phyloP scores from a whole-genome alignment of 2,113 vertebrate genomes.

The Lipotes vexillifer region DNA sequence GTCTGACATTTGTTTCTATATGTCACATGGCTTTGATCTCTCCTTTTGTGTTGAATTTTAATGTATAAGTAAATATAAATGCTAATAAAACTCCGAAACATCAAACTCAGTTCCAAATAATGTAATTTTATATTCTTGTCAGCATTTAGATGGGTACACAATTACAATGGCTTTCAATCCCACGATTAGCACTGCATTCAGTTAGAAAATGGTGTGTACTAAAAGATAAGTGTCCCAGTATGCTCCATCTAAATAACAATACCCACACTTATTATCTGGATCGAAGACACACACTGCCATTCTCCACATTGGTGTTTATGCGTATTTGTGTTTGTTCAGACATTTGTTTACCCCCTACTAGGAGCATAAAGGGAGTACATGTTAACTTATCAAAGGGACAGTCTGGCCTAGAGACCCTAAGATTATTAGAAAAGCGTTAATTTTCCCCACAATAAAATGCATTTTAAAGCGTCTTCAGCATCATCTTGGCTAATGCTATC shows the following conservation, averaged over 20 bases:
- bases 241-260: slow-evolving; percentile 84
- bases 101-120: slow-evolving; percentile 83
- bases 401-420: slow-evolving; percentile 78
- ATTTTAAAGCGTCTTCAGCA: slow-evolving; percentile 70
- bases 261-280: slow-evolving; percentile 80
- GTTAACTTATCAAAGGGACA: slow-evolving; percentile 83
- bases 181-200: slow-evolving; percentile 82
- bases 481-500: slow-evolving; percentile 63
- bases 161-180: slow-evolving; percentile 84
- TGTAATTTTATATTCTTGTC: slow-evolving; percentile 84
- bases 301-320: slow-evolving; percentile 79
- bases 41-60: slow-evolving; percentile 76
- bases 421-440: slow-evolving; percentile 84
- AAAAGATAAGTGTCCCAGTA: slow-evolving; percentile 85
- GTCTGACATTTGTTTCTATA: slow-evolving; percentile 71
- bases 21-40: slow-evolving; percentile 66
- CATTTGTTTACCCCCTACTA: slow-evolving; percentile 82
- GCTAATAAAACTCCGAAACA: slow-evolving; percentile 80
- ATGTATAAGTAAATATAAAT: slow-evolving; percentile 82
- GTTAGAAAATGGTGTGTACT: slow-evolving; percentile 83
- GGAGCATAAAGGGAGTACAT: slow-evolving; percentile 79
- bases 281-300: slow-evolving; percentile 79
- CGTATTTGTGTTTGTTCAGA: slow-evolving; percentile 79
- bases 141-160: slow-evolving; percentile 83
- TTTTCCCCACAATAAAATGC: slow-evolving; percentile 79